Percentiles rank a stretch among this genome's conserved stretches.
Evolutionary conservation across 1,140 invertebrate species (phyloP).

Genomic region (Zaprionus gabonicus): DNA sequence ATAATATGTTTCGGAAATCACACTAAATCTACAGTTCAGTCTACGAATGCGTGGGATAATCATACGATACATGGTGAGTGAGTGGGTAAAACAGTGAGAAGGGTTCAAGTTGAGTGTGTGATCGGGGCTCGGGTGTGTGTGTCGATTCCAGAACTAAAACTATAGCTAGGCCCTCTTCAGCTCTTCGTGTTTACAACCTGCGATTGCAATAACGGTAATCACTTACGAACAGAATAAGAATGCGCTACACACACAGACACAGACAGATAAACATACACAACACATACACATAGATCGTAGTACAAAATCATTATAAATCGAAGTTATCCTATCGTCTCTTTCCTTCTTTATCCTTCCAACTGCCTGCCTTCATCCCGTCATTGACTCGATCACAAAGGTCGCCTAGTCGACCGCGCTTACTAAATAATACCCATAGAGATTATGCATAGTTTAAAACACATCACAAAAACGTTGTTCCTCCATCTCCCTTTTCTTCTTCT

Average conservation of each 20-base stretch:
- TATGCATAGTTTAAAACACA: conserved; percentile 54
- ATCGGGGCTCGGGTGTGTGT: background rate
- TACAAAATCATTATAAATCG: conserved; percentile 13
- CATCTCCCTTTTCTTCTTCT: background rate
- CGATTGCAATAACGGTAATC: conserved; percentile 12
- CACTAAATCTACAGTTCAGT: conserved; percentile 75
- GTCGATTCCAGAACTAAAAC: conserved; percentile 39
- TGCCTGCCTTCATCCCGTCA: conserved; percentile 19
- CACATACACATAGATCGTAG: background rate
- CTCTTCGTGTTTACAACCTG: conserved; percentile 59
- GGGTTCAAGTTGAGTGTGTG: background rate
- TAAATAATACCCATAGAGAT: conserved; percentile 77
- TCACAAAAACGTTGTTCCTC: conserved; percentile 49
- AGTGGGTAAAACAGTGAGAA: conserved; percentile 4
- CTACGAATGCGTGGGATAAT: conserved; percentile 67
- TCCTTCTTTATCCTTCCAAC: background rate
- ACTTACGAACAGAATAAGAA: conserved; percentile 8
- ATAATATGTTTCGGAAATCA: conserved; percentile 36
- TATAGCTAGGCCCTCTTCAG: conserved; percentile 55
- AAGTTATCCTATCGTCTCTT: background rate
- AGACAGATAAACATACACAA: conserved; percentile 7
- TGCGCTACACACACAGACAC: background rate
- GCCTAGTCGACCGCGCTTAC: conserved; percentile 49
- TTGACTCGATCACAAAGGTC: conserved; percentile 49
- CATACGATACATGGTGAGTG: conserved; percentile 12